Conservation (phyloP, 2,113 vertebrate genomes). For the Lathamus discolor region DNA sequence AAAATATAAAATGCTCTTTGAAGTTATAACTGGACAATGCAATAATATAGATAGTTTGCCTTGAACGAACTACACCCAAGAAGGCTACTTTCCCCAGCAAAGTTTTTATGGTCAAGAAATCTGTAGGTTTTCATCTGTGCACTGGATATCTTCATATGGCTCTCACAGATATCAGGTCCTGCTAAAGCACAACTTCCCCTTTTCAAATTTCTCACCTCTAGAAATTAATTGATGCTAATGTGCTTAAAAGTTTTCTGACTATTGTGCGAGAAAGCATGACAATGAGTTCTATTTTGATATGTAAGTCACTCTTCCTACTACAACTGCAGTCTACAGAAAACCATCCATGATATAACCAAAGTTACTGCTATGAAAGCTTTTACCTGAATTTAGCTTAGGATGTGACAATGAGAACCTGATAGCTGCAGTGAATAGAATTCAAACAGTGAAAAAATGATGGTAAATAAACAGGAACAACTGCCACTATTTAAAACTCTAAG, state of each 20-base stretch:
- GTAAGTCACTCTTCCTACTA: background rate
- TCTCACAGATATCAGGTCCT: background rate
- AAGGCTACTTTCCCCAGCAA: background rate
- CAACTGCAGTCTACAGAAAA: background rate
- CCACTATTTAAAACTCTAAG: constrained; percentile 26
- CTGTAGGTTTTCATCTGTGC: background rate
- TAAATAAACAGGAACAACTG: constrained; percentile 46
- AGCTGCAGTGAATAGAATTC: constrained; percentile 1
- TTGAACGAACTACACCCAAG: background rate
- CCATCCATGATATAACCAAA: background rate
- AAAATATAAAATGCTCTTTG: background rate
- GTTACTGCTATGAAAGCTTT: background rate
- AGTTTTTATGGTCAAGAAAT: background rate
- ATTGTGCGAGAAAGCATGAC: accelerated
- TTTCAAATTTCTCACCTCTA: background rate
- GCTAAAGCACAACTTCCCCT: background rate
- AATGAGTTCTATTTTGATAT: background rate
- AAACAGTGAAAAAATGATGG: background rate
- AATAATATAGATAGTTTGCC: background rate
- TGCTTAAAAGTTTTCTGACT: background rate
- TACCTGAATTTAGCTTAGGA: background rate
- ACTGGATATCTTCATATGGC: background rate
- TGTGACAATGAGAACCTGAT: background rate
- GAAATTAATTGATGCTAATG: background rate
- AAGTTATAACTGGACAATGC: background rate